Conservation (phyloP, 2,888 invertebrate species). For the Torymus auratus region DNA sequence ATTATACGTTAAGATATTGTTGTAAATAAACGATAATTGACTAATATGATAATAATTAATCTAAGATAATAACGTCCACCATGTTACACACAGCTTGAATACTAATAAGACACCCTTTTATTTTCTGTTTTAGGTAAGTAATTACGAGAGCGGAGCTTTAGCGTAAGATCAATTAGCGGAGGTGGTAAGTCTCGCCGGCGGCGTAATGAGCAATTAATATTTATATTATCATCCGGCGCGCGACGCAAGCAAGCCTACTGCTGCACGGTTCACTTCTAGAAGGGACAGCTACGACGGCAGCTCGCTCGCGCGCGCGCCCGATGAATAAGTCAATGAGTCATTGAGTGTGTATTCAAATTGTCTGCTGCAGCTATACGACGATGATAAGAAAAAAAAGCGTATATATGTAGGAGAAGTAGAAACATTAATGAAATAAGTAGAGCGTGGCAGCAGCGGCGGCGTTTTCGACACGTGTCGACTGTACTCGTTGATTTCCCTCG, state of each 20-base stretch:
- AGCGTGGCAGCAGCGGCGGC: conserved; percentile 5
- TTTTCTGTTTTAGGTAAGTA: conserved; percentile 73
- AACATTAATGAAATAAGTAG: conserved; percentile 44
- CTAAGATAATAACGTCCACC: conserved; percentile 5
- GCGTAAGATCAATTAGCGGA: neutral
- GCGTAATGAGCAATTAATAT: conserved; percentile 45
- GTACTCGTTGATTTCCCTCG: neutral
- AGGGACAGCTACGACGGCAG: neutral
- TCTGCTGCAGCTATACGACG: neutral
- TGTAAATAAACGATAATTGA: too few relatives aligned
- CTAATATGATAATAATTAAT: neutral
- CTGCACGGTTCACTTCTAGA: neutral
- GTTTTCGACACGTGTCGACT: neutral
- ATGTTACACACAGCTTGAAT: conserved; percentile 34
- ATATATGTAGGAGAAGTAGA: neutral
- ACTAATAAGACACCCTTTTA: conserved; percentile 41
- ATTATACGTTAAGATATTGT: too few relatives aligned
- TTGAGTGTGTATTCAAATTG: conserved; percentile 32
- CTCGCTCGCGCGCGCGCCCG: neutral
- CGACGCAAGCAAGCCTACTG: too few relatives aligned
- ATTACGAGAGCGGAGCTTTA: conserved; percentile 57
- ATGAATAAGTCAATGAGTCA: conserved; percentile 41
- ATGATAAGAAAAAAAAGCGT: neutral
- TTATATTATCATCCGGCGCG: conserved; percentile 7
- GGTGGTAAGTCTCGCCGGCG: conserved; percentile 32